Conservation (phyloP, 1,140 invertebrate genomes). For the Heliconius congener region DNA sequence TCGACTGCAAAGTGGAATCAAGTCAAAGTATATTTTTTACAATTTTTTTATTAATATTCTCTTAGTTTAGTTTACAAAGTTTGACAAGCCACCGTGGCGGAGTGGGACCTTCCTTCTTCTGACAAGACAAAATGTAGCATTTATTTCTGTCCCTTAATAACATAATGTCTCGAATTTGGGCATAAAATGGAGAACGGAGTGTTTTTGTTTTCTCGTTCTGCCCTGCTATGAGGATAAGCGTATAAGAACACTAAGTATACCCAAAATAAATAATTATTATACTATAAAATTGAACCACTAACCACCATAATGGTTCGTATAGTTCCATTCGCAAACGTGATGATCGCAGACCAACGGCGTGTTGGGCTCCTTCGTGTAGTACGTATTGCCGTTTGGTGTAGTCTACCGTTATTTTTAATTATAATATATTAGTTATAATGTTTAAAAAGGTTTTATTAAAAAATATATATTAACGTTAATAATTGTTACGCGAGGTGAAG, state of each 20-base stretch:
- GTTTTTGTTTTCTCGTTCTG: background rate
- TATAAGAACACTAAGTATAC: no score
- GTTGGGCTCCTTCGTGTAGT: slow-evolving; percentile 64
- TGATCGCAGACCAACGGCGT: slow-evolving; percentile 67
- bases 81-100: no score
- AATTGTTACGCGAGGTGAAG: background rate
- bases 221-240: background rate
- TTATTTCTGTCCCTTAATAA: background rate
- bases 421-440: background rate
- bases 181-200: background rate
- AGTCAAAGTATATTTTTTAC: no score
- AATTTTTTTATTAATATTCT: no score
- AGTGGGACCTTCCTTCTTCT: no score
- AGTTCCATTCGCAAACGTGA: slow-evolving; percentile 75
- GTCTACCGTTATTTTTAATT: slow-evolving; percentile 44
- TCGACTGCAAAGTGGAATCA: no score
- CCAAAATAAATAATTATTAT: background rate
- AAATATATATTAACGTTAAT: background rate
- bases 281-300: slow-evolving; percentile 22
- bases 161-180: background rate
- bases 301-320: slow-evolving; percentile 73
- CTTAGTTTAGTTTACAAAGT: no score
- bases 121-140: no score
- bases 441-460: no score
- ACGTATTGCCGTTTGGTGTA: slow-evolving; percentile 65